Evolutionary conservation across 2,888 invertebrate genomes (phyloP).

Genomic region (Disparrhopalites patrizii): DNA sequence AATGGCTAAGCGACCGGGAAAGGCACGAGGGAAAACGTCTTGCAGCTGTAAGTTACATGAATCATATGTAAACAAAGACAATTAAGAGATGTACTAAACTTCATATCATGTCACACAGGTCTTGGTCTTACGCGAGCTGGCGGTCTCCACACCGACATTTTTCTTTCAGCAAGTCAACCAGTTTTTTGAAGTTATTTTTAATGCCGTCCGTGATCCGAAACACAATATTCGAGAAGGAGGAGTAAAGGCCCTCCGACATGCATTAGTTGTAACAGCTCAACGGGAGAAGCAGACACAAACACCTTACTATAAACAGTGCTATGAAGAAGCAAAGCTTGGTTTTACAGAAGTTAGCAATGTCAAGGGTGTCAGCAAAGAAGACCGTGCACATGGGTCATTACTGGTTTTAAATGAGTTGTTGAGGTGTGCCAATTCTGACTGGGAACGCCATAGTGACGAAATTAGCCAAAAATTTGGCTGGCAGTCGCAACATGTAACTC

Average conservation of each 20-base stretch:
- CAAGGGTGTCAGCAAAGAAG: slow-evolving; percentile 77
- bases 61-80: neutral
- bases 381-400: slow-evolving; percentile 86
- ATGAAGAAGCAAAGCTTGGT: slow-evolving; percentile 78
- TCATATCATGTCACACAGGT: slow-evolving; percentile 53
- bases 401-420: slow-evolving; percentile 90
- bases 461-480: slow-evolving; percentile 59
- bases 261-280: slow-evolving; percentile 89
- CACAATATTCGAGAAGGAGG: slow-evolving; percentile 87
- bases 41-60: slow-evolving; percentile 64
- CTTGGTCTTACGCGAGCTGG: slow-evolving; percentile 84
- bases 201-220: slow-evolving; percentile 86
- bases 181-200: slow-evolving; percentile 89
- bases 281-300: slow-evolving; percentile 78
- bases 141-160: slow-evolving; percentile 92
- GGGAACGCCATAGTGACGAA: slow-evolving; percentile 76
- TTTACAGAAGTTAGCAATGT: slow-evolving; percentile 70
- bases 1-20: slow-evolving; percentile 82
- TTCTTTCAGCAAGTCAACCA: slow-evolving; percentile 92
- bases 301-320: slow-evolving; percentile 85
- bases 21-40: slow-evolving; percentile 85
- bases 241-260: slow-evolving; percentile 89
- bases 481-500: neutral
- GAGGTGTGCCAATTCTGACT: slow-evolving; percentile 79
- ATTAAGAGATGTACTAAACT: neutral